phyloP scores from a whole-genome alignment of 64 coral and sea anemone genomes.

The Montipora efflorescens region DNA sequence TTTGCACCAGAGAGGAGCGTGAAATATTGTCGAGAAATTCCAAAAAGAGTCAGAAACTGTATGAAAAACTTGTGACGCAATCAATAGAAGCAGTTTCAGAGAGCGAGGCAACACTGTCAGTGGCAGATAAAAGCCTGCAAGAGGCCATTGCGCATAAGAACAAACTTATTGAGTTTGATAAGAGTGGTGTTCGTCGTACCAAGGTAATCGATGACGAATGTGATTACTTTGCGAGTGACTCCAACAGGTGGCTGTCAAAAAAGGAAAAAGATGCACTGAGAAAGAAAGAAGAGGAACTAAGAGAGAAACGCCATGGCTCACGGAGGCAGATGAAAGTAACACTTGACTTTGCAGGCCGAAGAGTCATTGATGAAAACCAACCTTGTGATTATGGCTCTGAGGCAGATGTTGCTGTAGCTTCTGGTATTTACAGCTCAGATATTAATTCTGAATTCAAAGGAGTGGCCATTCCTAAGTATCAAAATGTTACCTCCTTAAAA shows the following conservation, averaged over 20 bases:
- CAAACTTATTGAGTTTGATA: conserved; percentile 92
- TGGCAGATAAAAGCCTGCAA: conserved; percentile 64
- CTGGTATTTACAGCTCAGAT: conserved; percentile 31
- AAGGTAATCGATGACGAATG: conserved; percentile 98
- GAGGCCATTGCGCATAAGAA: conserved; percentile 93
- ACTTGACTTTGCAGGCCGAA: conserved; percentile 94
- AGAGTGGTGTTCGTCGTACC: conserved; percentile 87
- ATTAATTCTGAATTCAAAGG: background rate
- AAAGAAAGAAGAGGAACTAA: conserved; percentile 83
- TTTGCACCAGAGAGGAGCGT: conserved; percentile 88
- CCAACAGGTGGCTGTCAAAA: conserved; percentile 86
- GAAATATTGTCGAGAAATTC: conserved; percentile 91
- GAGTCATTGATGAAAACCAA: conserved; percentile 79
- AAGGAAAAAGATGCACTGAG: conserved; percentile 78
- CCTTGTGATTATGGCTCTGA: conserved; percentile 52
- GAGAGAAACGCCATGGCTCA: conserved; percentile 82
- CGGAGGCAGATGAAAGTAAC: conserved; percentile 88
- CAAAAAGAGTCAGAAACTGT: conserved; percentile 90
- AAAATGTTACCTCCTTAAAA: conserved; percentile 21
- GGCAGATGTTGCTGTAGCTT: conserved; percentile 17
- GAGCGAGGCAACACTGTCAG: background rate
- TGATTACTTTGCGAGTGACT: conserved; percentile 95
- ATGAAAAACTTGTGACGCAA: conserved; percentile 79
- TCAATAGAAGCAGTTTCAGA: conserved; percentile 65
- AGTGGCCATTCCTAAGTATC: background rate